Evolutionary conservation across 2,113 vertebrate species (phyloP).

Genomic region (Gasterosteus nipponicus): DNA sequence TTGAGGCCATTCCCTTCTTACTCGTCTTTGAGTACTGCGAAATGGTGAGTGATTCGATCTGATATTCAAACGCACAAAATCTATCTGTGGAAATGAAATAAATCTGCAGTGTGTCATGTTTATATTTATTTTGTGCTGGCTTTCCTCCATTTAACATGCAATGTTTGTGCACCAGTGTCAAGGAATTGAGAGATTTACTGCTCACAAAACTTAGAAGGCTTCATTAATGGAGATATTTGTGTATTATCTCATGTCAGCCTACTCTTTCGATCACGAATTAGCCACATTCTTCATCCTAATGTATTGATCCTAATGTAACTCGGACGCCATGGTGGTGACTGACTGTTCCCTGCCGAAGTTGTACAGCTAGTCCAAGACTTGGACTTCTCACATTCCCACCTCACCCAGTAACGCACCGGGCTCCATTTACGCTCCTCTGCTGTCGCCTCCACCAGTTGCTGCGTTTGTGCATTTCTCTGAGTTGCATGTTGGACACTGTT

Average conservation of each 20-base stretch:
- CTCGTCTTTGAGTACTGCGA: slow-evolving; percentile 96
- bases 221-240: slow-evolving; percentile 29
- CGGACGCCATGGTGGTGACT: slow-evolving; percentile 38
- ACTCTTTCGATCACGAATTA: slow-evolving; percentile 31
- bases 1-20: slow-evolving; percentile 94
- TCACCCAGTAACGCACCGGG: slow-evolving; percentile 79
- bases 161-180: not conserved
- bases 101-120: not conserved
- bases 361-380: slow-evolving; percentile 66
- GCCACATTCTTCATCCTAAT: slow-evolving; percentile 14
- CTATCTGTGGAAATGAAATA: not conserved
- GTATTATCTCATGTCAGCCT: slow-evolving; percentile 23
- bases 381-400: slow-evolving; percentile 79
- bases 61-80: not conserved
- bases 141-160: not conserved
- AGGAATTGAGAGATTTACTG: not conserved
- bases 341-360: slow-evolving; percentile 24
- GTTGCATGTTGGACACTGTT: slow-evolving; percentile 28
- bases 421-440: slow-evolving; percentile 76
- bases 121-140: not conserved
- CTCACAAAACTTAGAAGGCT: not conserved
- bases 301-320: slow-evolving; percentile 22
- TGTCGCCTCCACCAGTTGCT: slow-evolving; percentile 75
- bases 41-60: slow-evolving; percentile 86
- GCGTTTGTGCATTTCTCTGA: slow-evolving; percentile 79